Base-by-base conservation (phyloP, 2,888 invertebrate species). In the Leptinotarsa tumamoca region DNA sequence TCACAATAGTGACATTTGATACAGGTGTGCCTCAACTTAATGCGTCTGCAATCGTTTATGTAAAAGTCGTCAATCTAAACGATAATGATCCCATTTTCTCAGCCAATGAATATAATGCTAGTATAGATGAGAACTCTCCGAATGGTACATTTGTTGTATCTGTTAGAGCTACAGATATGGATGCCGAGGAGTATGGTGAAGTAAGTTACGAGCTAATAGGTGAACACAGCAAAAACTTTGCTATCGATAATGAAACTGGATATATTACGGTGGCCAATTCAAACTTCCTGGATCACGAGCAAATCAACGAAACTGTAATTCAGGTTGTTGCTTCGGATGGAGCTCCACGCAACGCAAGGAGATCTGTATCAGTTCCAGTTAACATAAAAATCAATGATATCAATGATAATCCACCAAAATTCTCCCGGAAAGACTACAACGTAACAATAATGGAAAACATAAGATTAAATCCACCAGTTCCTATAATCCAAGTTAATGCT, bases 391-490 rank as follows among this genome's bases (percentile, higher is more conserved):
- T 97, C 14, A 86, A 92, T 43, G 97, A 98, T 87, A 92, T 95
- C n/a, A 97, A 98, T 87, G 97, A 98, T 88, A 96, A 97, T 88
- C 89, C 93, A 0, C 98, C 98, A 0, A 89, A 92, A 66, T 98
- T 98, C 87, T 92, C 92, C 0, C 94, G 94, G 81, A 92, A 92
- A 67, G 92, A 92, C 13, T 97, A 96, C 87, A 92, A 93, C 82
- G 93, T 94, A 1, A 94, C 93, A 0, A 94, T 97, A 17, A 94
- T 95, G 0, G 97, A 97, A 87, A 96, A 96, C 87, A 90, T 95
- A 0, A 92, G 94, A 15, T 88, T 95, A 21, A 92, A 93, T 85
- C 95, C 96, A 0, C 95, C 96, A 0, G 93, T 96, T 0, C 94
- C 95, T 1, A 92, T 98, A 69, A 87, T 97, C 15, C 95, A 96